Conservation (phyloP, 2,797 vertebrate genomes). For the Coracias cyanogaster region DNA sequence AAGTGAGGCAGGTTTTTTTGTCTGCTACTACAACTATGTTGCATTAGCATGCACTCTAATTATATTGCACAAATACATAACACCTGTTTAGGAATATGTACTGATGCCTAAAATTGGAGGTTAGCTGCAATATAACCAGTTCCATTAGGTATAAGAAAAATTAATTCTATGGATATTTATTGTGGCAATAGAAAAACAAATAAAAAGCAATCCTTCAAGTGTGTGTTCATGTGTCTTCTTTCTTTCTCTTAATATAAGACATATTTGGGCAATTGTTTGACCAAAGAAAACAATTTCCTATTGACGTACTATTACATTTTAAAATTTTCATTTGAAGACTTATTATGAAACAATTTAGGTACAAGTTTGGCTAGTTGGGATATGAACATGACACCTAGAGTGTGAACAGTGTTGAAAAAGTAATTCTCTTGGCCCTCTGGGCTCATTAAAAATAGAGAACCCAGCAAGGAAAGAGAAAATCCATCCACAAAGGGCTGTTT, state of each 20-base stretch:
- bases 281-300: background rate
- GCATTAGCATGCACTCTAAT: background rate
- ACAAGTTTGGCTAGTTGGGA: background rate
- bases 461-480: background rate
- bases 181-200: background rate
- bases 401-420: background rate
- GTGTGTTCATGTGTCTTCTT: background rate
- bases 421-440: background rate
- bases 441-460: background rate
- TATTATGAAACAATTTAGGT: background rate
- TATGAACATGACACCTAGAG: background rate
- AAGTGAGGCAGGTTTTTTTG: background rate
- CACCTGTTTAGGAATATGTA: background rate
- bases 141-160: background rate
- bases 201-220: background rate
- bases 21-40: background rate
- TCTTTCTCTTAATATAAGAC: background rate
- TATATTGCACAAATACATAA: background rate
- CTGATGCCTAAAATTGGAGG: background rate
- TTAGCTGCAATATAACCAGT: background rate
- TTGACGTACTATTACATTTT: background rate
- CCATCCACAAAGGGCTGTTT: background rate
- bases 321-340: background rate
- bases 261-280: background rate
- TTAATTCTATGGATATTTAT: background rate